Evolutionary conservation across 1,140 invertebrate genomes (phyloP).

Genomic region (Zaprionus nigranus): DNA sequence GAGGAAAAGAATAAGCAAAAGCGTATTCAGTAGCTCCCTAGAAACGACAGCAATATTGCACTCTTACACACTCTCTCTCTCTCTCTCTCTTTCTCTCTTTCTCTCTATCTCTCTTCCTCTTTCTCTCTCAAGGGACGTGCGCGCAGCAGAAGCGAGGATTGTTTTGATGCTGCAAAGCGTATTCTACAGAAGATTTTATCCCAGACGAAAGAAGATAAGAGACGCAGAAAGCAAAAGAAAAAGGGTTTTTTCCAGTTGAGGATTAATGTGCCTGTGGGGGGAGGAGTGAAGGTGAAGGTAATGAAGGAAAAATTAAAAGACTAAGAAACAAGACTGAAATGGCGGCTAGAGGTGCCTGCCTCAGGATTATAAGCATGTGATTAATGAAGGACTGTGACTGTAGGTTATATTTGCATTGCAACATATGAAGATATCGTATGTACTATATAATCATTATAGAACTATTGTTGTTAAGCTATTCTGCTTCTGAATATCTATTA

Average conservation of each 20-base stretch:
- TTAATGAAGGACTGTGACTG: too few relatives aligned
- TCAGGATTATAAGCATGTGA: too few relatives aligned
- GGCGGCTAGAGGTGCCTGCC: too few relatives aligned
- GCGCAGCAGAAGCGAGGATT: not conserved
- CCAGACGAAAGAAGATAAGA: not conserved
- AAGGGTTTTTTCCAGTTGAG: conserved; percentile 3
- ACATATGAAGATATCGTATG: too few relatives aligned
- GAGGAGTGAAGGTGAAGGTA: not conserved
- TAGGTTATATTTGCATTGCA: too few relatives aligned
- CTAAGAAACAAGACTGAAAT: not conserved
- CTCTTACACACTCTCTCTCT: too few relatives aligned
- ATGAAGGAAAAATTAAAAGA: not conserved
- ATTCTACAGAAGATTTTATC: conserved; percentile 1
- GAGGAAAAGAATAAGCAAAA: not conserved
- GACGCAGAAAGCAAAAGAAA: not conserved
- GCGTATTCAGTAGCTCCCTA: not conserved
- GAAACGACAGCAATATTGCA: not conserved
- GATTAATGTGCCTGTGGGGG: not conserved
- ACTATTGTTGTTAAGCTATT: too few relatives aligned
- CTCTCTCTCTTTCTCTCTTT: not conserved
- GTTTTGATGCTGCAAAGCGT: not conserved
- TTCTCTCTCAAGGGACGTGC: too few relatives aligned
- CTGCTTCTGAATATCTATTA: too few relatives aligned
- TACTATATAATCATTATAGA: too few relatives aligned
- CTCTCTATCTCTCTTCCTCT: too few relatives aligned